Evolutionary conservation across 2,113 vertebrate genomes (phyloP).

Genomic region (Oncorhynchus nerka): DNA sequence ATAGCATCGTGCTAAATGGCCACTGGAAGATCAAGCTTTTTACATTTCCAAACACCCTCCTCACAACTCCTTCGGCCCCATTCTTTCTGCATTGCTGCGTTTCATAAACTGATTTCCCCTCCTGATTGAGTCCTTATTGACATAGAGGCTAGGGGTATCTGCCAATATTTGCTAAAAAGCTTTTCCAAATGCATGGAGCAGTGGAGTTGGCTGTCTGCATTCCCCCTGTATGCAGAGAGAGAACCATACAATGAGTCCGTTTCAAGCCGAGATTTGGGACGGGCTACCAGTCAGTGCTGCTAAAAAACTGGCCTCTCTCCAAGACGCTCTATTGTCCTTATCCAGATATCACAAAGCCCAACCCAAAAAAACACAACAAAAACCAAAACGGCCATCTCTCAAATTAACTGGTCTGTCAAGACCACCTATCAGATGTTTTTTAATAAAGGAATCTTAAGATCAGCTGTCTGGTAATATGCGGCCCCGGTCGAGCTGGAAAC

Average conservation of each 20-base stretch:
- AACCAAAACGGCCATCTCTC: not conserved
- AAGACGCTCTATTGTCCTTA: not conserved
- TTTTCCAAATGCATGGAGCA: slow-evolving; percentile 70
- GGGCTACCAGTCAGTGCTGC: not conserved
- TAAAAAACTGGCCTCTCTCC: not conserved
- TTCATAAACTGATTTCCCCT: slow-evolving; percentile 57
- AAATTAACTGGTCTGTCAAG: not conserved
- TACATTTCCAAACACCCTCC: no score
- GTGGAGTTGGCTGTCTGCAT: slow-evolving; percentile 39
- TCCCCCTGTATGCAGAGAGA: slow-evolving; percentile 11
- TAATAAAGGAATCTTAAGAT: not conserved
- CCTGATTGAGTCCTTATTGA: slow-evolving; percentile 59
- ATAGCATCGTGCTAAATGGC: no score
- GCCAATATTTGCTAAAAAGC: slow-evolving; percentile 78
- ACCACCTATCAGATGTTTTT: not conserved
- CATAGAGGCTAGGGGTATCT: slow-evolving; percentile 62
- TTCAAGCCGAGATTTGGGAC: slow-evolving; percentile 5
- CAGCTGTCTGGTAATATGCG: not conserved
- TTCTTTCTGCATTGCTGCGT: slow-evolving; percentile 63
- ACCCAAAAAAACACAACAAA: not conserved
- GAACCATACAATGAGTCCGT: slow-evolving; percentile 14
- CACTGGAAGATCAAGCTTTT: no score
- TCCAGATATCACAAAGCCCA: not conserved
- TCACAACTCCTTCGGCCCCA: slow-evolving; percentile 23
- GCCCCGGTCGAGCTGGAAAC: slow-evolving; percentile 12